A percentile compares a stretch with the other conserved stretches of the same genome.
Evolutionary conservation across 2,888 invertebrate species (phyloP).

Genomic region (Tenthredo amoena): DNA sequence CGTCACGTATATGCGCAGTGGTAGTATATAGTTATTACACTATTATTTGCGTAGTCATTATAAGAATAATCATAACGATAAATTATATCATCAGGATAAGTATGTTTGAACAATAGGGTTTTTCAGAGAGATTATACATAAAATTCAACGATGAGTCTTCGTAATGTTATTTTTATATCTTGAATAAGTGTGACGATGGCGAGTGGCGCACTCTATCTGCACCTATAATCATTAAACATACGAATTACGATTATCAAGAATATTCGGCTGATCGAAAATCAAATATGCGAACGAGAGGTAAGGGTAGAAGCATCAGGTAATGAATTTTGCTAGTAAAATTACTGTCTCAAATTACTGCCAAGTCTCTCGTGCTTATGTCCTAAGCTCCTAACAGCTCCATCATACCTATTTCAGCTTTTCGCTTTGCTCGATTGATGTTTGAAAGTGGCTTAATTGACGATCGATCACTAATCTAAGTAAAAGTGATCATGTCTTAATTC

Average conservation of each 20-base stretch:
- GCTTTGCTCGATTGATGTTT: background rate
- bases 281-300: background rate
- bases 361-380: too few species aligned
- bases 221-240: background rate
- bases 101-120: background rate
- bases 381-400: background rate
- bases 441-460: background rate
- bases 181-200: background rate
- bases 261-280: background rate
- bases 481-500: background rate
- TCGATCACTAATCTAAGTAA: background rate
- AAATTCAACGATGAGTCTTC: background rate
- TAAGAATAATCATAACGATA: background rate
- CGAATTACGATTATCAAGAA: background rate
- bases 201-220: background rate
- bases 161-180: background rate
- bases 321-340: background rate
- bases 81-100: background rate
- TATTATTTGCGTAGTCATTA: background rate
- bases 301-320: background rate
- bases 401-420: background rate
- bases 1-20: background rate
- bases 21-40: background rate
- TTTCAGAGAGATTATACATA: background rate
- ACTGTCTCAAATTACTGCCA: too few species aligned